Conservation (phyloP, 2,888 invertebrate genomes). For the Hanleya hanleyi region DNA sequence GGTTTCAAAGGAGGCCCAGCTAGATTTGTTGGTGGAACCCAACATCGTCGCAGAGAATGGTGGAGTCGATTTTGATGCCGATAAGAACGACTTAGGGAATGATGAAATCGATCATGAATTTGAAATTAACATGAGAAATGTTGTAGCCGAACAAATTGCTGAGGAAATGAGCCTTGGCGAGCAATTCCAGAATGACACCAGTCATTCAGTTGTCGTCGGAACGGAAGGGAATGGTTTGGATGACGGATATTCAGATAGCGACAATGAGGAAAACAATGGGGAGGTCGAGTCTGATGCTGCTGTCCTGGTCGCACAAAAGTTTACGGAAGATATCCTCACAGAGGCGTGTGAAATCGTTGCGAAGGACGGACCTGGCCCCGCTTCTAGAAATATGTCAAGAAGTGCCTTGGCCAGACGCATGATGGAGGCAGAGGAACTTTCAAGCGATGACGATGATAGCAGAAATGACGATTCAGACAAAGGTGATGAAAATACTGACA, state of each 20-base stretch:
- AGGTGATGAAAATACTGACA: too few relatives aligned
- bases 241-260: not conserved
- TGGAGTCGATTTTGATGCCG: not conserved
- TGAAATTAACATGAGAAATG: too few relatives aligned
- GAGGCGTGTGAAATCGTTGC: conserved; percentile 1
- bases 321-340: not conserved
- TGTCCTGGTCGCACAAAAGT: not conserved
- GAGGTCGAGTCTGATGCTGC: too few relatives aligned
- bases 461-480: too few relatives aligned
- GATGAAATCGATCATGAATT: too few relatives aligned
- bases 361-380: not conserved
- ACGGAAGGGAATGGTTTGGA: not conserved
- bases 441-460: not conserved
- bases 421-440: not conserved
- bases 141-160: not conserved
- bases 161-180: not conserved
- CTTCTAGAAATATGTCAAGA: not conserved
- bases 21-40: not conserved
- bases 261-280: not conserved
- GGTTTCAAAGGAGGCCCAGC: not conserved
- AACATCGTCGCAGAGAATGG: not conserved
- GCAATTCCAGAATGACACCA: not conserved
- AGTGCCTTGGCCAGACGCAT: not conserved
- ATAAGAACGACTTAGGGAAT: not conserved
- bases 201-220: not conserved